These are phyloP conservation scores for Chionodraco myersi DNA, from an alignment of 2,113 vertebrate species.

Conservation along the genomic window DNA sequence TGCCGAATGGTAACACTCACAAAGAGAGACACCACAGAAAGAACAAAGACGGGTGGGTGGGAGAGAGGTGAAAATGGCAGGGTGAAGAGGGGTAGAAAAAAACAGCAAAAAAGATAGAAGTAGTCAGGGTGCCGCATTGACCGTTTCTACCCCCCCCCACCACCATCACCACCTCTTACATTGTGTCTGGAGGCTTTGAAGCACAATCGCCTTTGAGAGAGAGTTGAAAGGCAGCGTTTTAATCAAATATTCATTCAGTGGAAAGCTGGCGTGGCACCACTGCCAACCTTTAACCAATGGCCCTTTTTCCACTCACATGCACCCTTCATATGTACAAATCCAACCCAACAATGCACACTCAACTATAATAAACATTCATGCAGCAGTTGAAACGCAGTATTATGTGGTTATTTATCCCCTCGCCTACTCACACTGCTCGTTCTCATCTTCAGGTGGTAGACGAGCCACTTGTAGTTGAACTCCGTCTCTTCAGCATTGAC, in stretches of 20 bases:
- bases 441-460: conserved; percentile 99
- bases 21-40: conserved; percentile 20
- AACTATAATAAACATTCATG: background rate
- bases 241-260: conserved; percentile 80
- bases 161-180: conserved; percentile 21
- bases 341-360: background rate
- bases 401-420: background rate
- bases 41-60: conserved; percentile 50
- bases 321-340: background rate
- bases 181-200: conserved; percentile 74
- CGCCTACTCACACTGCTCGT: conserved; percentile 92
- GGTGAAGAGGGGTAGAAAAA: conserved; percentile 12
- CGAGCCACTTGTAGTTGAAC: conserved; percentile 95
- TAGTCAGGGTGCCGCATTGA: conserved; percentile 38
- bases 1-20: conserved; percentile 37
- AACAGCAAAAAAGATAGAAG: background rate
- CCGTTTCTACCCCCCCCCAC: background rate
- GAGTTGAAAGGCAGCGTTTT: conserved; percentile 77
- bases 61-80: background rate
- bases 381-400: background rate
- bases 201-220: conserved; percentile 69
- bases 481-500: conserved; percentile 94
- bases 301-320: conserved; percentile 30
- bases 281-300: conserved; percentile 65
- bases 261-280: conserved; percentile 43